These are phyloP conservation scores for Eristalis tenax DNA, from an alignment of 2,888 invertebrate species.

Conservation along the genomic window DNA sequence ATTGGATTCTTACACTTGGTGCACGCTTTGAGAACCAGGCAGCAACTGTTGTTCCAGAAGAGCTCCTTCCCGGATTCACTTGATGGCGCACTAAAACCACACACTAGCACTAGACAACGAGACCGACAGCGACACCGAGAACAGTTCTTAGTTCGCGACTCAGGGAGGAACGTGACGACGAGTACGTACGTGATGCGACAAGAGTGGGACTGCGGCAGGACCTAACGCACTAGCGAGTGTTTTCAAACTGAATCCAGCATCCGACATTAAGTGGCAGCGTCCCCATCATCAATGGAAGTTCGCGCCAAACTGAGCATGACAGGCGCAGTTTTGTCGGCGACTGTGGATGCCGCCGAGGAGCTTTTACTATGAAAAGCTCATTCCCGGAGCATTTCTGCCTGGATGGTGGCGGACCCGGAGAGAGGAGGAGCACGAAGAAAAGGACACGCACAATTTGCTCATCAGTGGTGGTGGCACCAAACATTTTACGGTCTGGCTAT, in stretches of 20 bases:
- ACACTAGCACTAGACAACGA: neutral
- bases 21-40: conserved; percentile 50
- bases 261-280: conserved; percentile 17
- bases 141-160: conserved; percentile 3
- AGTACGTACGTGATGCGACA: neutral
- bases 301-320: conserved; percentile 71
- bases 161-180: neutral
- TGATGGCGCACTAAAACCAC: neutral
- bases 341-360: conserved; percentile 41
- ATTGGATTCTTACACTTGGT: conserved; percentile 55
- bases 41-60: conserved; percentile 43
- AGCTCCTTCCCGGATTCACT: conserved; percentile 30
- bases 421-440: neutral
- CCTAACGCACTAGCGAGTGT: conserved; percentile 56
- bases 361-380: conserved; percentile 70
- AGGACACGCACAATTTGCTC: conserved; percentile 1
- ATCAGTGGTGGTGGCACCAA: conserved; percentile 25
- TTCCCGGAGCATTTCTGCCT: neutral
- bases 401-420: neutral
- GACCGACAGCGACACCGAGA: neutral
- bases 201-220: conserved; percentile 17
- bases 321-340: conserved; percentile 48
- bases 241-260: conserved; percentile 60
- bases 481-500: conserved; percentile 46
- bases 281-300: conserved; percentile 60